A percentile compares a stretch with the other conserved stretches of the same genome.
Evolutionary conservation across 1,140 invertebrate species (phyloP).

Genomic region (Pseudomyrmex concolor): DNA sequence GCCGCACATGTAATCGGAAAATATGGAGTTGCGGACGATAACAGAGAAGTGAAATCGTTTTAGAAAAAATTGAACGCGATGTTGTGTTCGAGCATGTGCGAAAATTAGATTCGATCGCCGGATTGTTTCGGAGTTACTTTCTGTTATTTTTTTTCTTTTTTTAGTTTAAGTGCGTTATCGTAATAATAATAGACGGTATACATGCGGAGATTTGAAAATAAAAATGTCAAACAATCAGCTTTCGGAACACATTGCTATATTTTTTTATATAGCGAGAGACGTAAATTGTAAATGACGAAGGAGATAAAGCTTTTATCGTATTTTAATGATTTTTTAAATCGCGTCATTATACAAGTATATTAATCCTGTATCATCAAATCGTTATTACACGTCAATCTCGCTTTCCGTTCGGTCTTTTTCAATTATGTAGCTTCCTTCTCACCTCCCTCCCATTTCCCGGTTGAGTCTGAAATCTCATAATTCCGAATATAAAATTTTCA

Average conservation of each 20-base stretch:
- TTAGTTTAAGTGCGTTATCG: neutral
- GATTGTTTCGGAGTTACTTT: slow-evolving; percentile 4
- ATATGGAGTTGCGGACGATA: slow-evolving; percentile 37
- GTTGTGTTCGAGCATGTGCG: slow-evolving; percentile 28
- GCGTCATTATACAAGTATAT: neutral
- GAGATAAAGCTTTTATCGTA: neutral
- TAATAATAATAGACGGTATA: slow-evolving; percentile 1
- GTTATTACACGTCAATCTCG: neutral
- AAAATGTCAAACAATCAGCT: neutral
- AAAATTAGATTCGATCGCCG: slow-evolving; percentile 38
- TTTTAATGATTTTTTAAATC: slow-evolving; percentile 15
- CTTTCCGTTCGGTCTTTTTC: neutral
- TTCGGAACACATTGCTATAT: neutral
- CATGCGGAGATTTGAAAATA: neutral
- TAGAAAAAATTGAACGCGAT: slow-evolving; percentile 41
- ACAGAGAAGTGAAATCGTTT: slow-evolving; percentile 27
- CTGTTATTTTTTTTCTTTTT: too few relatives aligned
- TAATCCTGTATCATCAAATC: slow-evolving; percentile 24
- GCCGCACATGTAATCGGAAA: slow-evolving; percentile 29
- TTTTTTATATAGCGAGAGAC: neutral
- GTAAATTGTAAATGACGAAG: neutral
- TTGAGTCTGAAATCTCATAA: neutral
- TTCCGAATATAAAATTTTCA: slow-evolving; percentile 26
- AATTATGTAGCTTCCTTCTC: slow-evolving; percentile 5
- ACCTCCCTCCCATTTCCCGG: neutral